Base-by-base conservation (phyloP, 2,888 invertebrate genomes). In the Tillus elongatus region DNA sequence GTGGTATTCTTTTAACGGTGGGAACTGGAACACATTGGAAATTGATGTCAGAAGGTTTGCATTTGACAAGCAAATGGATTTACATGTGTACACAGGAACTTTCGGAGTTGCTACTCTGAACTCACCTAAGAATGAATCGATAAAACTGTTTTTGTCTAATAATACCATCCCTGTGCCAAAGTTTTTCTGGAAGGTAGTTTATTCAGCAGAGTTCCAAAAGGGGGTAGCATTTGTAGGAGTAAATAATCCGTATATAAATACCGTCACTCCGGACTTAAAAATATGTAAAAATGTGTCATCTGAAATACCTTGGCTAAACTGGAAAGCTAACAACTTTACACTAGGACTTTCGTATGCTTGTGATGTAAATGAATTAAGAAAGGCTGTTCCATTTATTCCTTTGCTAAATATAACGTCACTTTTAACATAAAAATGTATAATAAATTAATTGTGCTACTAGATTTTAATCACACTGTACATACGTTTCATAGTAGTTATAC, bases 281-380 rank as follows among this genome's bases (percentile, higher is more conserved):
- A 42, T 60, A 37, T 60, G 60, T 36, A 35, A 52, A 15, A 67
- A 73, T 37, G 61, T 77, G 44, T 78, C 78, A 54, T 47, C 58
- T 11, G 67, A 72, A 32, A 69, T 78, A 49, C 64, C 61, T 49
- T 79, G 79, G 79, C 56, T 79, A n/a, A 57, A 54, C 1, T 76
- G 75, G 74, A 36, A 53, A 2, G 61, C 69, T 0, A 63, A 70
- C 40, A 57, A 54, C 1, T 77, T 75, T 75, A 35, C 52, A 2
- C 53, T 66, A 10, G 79, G 79, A 1, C 72, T 74, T 58, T 72
- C 74, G 30, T 78, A 78, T 58, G 77, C 76, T 49, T 80, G 79
- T 53, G 64, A 66, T 2, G 64, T 79, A 13, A 61, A 68, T 11
- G 74, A 75, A 42, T 71, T 79, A 49, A 66, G 72, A 29, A 63